A percentile compares a stretch with the other conserved stretches of the same genome.
Conservation (phyloP, 2,113 vertebrate genomes). For the Triplophysa rosa region DNA sequence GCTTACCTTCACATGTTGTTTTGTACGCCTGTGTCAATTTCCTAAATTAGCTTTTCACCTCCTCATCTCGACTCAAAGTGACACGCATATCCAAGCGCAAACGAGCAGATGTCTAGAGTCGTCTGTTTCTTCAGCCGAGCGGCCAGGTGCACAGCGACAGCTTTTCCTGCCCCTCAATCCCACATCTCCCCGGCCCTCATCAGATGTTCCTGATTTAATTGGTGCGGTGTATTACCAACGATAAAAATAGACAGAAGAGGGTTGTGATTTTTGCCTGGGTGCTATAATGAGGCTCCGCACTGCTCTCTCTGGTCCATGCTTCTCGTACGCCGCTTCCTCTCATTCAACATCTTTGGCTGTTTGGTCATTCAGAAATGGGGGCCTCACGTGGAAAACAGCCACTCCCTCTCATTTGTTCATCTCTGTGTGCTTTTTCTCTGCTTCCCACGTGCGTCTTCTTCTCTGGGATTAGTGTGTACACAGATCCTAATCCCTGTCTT, state of each 20-base stretch:
- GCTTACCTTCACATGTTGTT: conserved; percentile 44
- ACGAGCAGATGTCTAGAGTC: neutral
- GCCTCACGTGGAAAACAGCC: neutral
- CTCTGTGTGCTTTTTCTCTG: neutral
- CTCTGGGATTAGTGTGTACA: conserved; percentile 29
- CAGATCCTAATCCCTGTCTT: conserved; percentile 42
- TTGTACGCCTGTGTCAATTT: neutral
- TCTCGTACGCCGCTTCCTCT: neutral
- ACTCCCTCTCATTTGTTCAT: conserved; percentile 5
- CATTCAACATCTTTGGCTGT: conserved; percentile 31
- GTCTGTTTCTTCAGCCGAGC: conserved; percentile 6
- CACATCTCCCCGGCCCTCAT: conserved; percentile 7
- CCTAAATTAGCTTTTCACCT: neutral
- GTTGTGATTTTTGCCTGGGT: conserved; percentile 23
- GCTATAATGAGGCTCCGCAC: neutral
- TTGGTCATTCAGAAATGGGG: neutral
- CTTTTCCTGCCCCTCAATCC: conserved; percentile 6
- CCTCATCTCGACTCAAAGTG: conserved; percentile 26
- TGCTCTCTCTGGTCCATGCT: neutral
- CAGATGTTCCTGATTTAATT: conserved; percentile 57
- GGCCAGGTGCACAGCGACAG: neutral
- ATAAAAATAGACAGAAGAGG: conserved; percentile 69
- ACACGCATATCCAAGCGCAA: neutral
- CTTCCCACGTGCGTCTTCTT: neutral
- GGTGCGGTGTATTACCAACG: conserved; percentile 55